These are phyloP conservation scores for Condylura cristata DNA, from an alignment of 2,113 vertebrate species.

Conservation along the genomic window DNA sequence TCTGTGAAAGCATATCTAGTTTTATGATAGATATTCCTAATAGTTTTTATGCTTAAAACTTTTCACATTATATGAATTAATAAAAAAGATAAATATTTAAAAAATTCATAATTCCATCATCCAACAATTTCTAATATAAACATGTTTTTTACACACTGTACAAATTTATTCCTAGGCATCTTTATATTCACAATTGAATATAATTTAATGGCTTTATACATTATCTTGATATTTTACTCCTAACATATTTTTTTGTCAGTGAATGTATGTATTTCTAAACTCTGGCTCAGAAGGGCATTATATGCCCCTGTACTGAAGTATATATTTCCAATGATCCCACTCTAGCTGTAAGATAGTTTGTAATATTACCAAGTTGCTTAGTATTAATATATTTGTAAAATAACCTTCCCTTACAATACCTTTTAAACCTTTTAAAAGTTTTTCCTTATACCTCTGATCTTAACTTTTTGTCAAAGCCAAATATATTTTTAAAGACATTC, in stretches of 20 bases:
- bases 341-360: not conserved
- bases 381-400: conserved; percentile 15
- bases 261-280: not conserved
- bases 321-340: not conserved
- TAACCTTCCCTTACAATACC: not conserved
- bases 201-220: not conserved
- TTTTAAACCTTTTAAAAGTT: not conserved
- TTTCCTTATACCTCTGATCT: not conserved
- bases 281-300: not conserved
- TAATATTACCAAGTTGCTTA: conserved; percentile 1
- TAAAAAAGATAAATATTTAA: not conserved
- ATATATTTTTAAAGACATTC: conserved; percentile 41
- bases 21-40: not conserved
- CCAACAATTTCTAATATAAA: not conserved
- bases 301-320: not conserved
- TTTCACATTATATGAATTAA: not conserved
- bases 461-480: conserved; percentile 24
- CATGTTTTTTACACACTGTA: not conserved
- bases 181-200: not conserved
- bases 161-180: not conserved
- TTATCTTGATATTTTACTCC: conserved; percentile 20
- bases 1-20: not conserved
- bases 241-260: not conserved
- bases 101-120: not conserved
- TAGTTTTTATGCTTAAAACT: not conserved